phyloP scores from a whole-genome alignment of 2,797 vertebrate genomes.

The Gymnothorax reevesii region DNA sequence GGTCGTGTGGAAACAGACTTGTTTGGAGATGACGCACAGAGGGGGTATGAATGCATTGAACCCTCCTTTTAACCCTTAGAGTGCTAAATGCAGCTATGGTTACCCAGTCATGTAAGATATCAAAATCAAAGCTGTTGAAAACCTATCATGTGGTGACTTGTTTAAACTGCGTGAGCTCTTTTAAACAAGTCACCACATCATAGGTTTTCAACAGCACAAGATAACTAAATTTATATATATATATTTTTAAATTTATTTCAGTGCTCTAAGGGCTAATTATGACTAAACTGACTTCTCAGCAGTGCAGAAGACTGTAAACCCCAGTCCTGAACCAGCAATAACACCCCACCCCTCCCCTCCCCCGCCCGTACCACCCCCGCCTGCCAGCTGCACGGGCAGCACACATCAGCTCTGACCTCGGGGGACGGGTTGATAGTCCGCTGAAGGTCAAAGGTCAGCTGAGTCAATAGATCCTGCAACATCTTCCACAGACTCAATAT shows the following conservation, averaged over 20 bases:
- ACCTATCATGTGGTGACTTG: too few relatives aligned
- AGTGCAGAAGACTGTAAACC: constrained; percentile 28
- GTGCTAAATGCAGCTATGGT: too few relatives aligned
- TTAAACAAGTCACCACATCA: too few relatives aligned
- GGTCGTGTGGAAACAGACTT: constrained; percentile 15
- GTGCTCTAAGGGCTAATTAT: neutral
- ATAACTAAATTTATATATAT: too few relatives aligned
- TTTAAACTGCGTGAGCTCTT: too few relatives aligned
- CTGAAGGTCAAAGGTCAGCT: constrained; percentile 41
- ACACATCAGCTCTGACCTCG: constrained; percentile 35
- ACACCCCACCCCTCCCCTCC: neutral
- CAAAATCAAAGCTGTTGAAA: too few relatives aligned
- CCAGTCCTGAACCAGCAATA: neutral
- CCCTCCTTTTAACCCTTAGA: constrained; percentile 14
- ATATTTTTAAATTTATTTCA: too few relatives aligned
- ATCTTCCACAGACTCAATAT: constrained; percentile 33
- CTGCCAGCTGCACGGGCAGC: constrained; percentile 32
- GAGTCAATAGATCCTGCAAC: constrained; percentile 31
- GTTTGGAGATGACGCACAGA: neutral
- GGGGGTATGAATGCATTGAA: neutral
- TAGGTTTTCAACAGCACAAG: too few relatives aligned
- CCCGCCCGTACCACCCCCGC: neutral
- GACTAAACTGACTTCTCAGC: constrained; percentile 21
- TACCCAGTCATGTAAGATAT: too few relatives aligned
- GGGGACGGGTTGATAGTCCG: constrained; percentile 34